Evolutionary conservation across 2,888 invertebrate genomes (phyloP), one percentile per base, ranked within the genome.

Genomic region (Standfussiana lucernea): DNA sequence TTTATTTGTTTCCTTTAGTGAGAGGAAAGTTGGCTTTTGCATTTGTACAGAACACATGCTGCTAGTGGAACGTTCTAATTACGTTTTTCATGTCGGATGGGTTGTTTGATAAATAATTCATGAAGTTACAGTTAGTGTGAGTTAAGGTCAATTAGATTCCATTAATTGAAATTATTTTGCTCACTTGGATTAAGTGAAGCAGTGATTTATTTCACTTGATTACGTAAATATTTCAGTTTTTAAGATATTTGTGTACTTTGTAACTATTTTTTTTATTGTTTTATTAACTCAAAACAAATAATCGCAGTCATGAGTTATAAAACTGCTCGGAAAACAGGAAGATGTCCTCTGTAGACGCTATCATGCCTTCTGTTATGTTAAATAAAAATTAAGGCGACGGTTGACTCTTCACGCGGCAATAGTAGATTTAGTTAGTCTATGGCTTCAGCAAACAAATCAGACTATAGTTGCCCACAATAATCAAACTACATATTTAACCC

Each of bases 1-100:
- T 85, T 83, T 83, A 80, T 87, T 79, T 80, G 72, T 79, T 84
- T 84, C 65, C 64, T 84, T 77, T 68, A 75, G 67, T 24, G 24
- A 62, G 47, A 5, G 11, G 21, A 42, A 79, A 45, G 35, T 50
- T 42, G 11, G 56, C 8, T 40, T 70, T 65, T n/a, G 65, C n/a
- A 59, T 67, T 75, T 37, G 8, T 56, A 50, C 5, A 7, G 37
- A 74, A 50, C 50, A 59, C 4, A 73, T 75, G 56, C 24, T 69
- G 64, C 47, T 28, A 50, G n/a, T n/a, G 61, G 61, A 69, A 69
- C 37, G 40, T 65, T n/a, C n/a, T 74, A 75, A 78, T 84, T 77
- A 70, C 15, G 18, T 68, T 76, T 72, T 66, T 40, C 53, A 35
- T 62, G 62, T 74, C 10, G 18, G 32, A 37, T 70, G 45, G 28